phyloP scores from a whole-genome alignment of 37 sponge, comb jelly and placozoan species.

The Aphrocallistes beatrix region DNA sequence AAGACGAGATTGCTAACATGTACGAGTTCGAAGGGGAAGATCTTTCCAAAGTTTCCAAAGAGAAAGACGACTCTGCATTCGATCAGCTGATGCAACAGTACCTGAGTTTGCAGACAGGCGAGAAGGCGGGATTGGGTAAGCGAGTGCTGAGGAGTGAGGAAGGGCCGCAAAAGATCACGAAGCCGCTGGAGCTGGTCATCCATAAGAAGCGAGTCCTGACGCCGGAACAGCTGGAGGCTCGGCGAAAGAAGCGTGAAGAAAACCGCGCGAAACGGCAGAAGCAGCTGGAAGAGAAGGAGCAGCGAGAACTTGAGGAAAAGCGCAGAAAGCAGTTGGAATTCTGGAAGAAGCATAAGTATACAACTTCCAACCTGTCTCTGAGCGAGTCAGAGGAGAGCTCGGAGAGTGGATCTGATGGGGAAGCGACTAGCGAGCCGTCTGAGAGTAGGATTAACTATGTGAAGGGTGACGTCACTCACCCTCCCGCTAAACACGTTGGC shows the following conservation, averaged over 20 bases:
- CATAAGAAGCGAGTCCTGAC: slow-evolving; percentile 53
- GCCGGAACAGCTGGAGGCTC: slow-evolving; percentile 48
- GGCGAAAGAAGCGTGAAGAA: slow-evolving; percentile 60
- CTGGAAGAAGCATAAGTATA: slow-evolving; percentile 50
- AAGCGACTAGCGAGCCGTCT: slow-evolving; percentile 24
- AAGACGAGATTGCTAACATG: slow-evolving; percentile 36
- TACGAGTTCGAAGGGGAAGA: slow-evolving; percentile 66
- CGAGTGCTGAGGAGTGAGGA: slow-evolving; percentile 46
- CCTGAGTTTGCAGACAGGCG: slow-evolving; percentile 10
- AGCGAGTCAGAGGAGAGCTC: slow-evolving; percentile 20
- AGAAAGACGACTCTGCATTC: slow-evolving; percentile 44
- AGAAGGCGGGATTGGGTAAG: slow-evolving; percentile 16
- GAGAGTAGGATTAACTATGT: slow-evolving; percentile 35
- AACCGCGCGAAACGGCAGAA: slow-evolving; percentile 35
- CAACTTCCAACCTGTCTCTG: slow-evolving; percentile 33
- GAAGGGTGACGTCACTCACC: slow-evolving; percentile 66
- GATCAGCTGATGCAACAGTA: slow-evolving; percentile 44
- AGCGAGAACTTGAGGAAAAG: slow-evolving; percentile 36
- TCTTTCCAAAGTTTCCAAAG: slow-evolving; percentile 36
- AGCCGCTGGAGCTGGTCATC: slow-evolving; percentile 2
- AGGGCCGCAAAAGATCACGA: background rate
- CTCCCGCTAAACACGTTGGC: slow-evolving; percentile 29
- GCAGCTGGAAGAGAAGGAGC: slow-evolving; percentile 50
- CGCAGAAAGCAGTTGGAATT: slow-evolving; percentile 30
- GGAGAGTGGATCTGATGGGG: background rate